Evolutionary conservation across 2,113 vertebrate species (phyloP).

Genomic region (Aphyosemion australe): DNA sequence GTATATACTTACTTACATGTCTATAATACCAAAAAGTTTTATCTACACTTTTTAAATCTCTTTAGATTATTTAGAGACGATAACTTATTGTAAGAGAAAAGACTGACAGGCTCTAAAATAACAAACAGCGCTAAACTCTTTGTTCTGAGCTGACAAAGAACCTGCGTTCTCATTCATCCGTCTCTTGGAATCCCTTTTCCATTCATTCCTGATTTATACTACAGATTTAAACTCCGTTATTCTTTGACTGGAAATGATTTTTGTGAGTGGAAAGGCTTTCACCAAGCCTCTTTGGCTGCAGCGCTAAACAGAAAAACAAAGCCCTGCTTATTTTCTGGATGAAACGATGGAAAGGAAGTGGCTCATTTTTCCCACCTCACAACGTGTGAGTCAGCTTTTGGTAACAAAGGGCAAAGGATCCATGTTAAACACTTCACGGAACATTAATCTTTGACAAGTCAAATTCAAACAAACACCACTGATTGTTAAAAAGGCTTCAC

Average conservation of each 20-base stretch:
- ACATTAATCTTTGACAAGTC: conserved; percentile 29
- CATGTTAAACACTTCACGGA: conserved; percentile 28
- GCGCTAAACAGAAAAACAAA: conserved; percentile 1
- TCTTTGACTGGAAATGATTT: conserved; percentile 10
- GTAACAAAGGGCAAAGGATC: conserved; percentile 21
- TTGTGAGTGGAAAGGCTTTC: conserved; percentile 21
- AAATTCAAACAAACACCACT: conserved; percentile 38
- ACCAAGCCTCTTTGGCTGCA: conserved; percentile 21
- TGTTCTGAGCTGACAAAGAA: conserved; percentile 1
- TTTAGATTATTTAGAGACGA: too few species aligned
- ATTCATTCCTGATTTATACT: conserved; percentile 21
- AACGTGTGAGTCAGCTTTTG: conserved; percentile 14
- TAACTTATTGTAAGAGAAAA: neutral
- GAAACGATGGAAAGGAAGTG: conserved; percentile 32
- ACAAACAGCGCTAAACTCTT: conserved; percentile 5
- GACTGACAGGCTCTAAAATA: conserved; percentile 3
- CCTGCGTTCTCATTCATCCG: conserved; percentile 31
- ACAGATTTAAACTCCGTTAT: conserved; percentile 6
- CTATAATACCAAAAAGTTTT: too few species aligned
- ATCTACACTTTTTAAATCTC: too few species aligned
- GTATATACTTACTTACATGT: too few species aligned
- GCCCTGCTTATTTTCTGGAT: conserved; percentile 8
- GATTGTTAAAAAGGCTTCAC: neutral
- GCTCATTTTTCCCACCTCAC: conserved; percentile 9
- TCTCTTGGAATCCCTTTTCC: conserved; percentile 21